Base-by-base conservation (phyloP, 2,888 invertebrate species). In the Gandaritis pyraliata region DNA sequence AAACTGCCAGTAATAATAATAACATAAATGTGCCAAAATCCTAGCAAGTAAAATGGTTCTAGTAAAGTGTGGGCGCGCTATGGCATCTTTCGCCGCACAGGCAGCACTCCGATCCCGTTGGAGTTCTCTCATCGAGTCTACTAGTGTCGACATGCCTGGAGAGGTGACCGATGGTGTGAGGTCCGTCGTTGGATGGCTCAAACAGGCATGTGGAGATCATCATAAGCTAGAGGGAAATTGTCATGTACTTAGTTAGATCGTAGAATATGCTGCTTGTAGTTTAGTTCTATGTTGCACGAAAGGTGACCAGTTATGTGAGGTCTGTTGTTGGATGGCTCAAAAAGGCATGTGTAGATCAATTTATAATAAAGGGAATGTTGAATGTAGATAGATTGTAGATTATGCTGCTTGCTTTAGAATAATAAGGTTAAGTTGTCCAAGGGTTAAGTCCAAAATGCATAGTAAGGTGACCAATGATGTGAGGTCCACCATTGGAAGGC, bases 251-350 rank as follows among this genome's bases (percentile, higher is more conserved):
- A 11, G 10, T 8, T 13, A 43, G 7, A 50, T 13, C 39, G 50
- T 39, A 39, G 50, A 18, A 38, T 38, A 33, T 2, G 33, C 33
- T 33, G 33, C 33, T 33, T 33, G 33, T 11, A 23, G 23, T 23
- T 23, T 23, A 23, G 2, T 23, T 23, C 23, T 2, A 23, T 5
- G 23, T 5, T 23, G 23, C 23, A 23, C 6, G 23, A 23, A 3
- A 95, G 80, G 94, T 95, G 60, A 94, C 95, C 12, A 95, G 94
- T 74, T 94, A 96, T 78, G 95, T 96, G 74, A 94, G 95, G 71
- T 96, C 95, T 73, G 96, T 96, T 78, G 96, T 96, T 70, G 96
- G 96, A 90, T 96, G 96, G 96, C 93, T 96, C 54, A 96, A 96
- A 93, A 96, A 96, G 96, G 96, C 94, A 93, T 74, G 86, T 56